phyloP scores from a whole-genome alignment of 2,797 vertebrate genomes.

The Syngnathus acus region DNA sequence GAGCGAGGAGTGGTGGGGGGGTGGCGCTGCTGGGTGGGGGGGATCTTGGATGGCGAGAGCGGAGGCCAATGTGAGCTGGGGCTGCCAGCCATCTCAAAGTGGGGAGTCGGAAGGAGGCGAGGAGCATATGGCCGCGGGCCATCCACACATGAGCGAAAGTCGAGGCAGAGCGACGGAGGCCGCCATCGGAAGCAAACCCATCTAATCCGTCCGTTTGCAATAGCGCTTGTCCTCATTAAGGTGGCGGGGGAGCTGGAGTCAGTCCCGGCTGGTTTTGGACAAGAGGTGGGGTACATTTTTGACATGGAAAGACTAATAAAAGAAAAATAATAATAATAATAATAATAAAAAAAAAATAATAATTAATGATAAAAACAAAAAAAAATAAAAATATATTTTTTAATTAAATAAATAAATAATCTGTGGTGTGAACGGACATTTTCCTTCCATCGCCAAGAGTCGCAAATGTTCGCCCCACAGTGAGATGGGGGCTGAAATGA shows the following conservation, averaged over 20 bases:
- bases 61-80: slow-evolving; percentile 32
- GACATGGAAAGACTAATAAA: no score
- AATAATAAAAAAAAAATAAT: no score
- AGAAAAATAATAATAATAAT: no score
- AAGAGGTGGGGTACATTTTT: neutral
- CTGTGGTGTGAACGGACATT: no score
- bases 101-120: slow-evolving; percentile 47
- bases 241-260: neutral
- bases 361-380: no score
- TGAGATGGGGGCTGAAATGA: no score
- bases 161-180: slow-evolving; percentile 34
- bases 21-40: slow-evolving; percentile 62
- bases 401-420: no score
- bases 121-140: slow-evolving; percentile 57
- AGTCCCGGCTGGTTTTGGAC: neutral
- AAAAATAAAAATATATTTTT: no score
- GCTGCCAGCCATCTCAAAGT: slow-evolving; percentile 61
- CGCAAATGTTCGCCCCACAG: no score
- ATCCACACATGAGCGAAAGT: slow-evolving; percentile 48
- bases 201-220: neutral
- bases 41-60: slow-evolving; percentile 50
- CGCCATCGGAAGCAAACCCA: slow-evolving; percentile 6
- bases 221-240: neutral
- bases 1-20: slow-evolving; percentile 51
- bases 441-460: no score